A percentile compares a stretch with the other conserved stretches of the same genome.
Conservation (phyloP, 2,888 invertebrate genomes). For the Leptopilina drosophilae region DNA sequence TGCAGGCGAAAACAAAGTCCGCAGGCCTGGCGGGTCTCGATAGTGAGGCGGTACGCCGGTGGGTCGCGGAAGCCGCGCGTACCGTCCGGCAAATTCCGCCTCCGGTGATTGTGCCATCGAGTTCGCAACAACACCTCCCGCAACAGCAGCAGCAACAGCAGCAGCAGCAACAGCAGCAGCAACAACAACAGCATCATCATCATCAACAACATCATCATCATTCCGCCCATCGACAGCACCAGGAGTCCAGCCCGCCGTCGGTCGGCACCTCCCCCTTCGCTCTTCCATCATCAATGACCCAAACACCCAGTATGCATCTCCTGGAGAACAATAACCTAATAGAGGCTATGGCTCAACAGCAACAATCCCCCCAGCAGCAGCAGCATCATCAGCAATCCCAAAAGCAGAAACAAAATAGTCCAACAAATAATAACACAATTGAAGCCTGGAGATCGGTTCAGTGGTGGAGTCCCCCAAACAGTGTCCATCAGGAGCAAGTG, state of each 20-base stretch:
- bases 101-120: slow-evolving; percentile 66
- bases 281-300: slow-evolving; percentile 72
- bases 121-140: slow-evolving; percentile 61
- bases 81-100: slow-evolving; percentile 75
- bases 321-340: slow-evolving; percentile 73
- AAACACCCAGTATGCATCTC: slow-evolving; percentile 75
- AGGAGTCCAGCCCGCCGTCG: slow-evolving; percentile 61
- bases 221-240: slow-evolving; percentile 61
- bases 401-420: slow-evolving; percentile 74
- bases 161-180: slow-evolving; percentile 54
- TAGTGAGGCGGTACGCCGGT: slow-evolving; percentile 80
- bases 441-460: slow-evolving; percentile 77
- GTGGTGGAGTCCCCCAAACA: slow-evolving; percentile 72
- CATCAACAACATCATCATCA: slow-evolving; percentile 60
- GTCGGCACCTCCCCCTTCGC: slow-evolving; percentile 64
- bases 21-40: slow-evolving; percentile 81
- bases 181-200: slow-evolving; percentile 61
- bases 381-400: slow-evolving; percentile 59
- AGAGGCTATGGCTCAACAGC: slow-evolving; percentile 68
- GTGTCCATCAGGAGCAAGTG: slow-evolving; percentile 69
- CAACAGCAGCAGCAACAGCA: slow-evolving; percentile 63
- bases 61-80: slow-evolving; percentile 81
- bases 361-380: slow-evolving; percentile 56
- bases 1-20: slow-evolving; percentile 67
- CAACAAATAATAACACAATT: slow-evolving; percentile 79